Percentiles rank a stretch among this genome's conserved stretches.
phyloP scores from a whole-genome alignment of 2,797 vertebrate genomes.

The Enteromius argenteus region DNA sequence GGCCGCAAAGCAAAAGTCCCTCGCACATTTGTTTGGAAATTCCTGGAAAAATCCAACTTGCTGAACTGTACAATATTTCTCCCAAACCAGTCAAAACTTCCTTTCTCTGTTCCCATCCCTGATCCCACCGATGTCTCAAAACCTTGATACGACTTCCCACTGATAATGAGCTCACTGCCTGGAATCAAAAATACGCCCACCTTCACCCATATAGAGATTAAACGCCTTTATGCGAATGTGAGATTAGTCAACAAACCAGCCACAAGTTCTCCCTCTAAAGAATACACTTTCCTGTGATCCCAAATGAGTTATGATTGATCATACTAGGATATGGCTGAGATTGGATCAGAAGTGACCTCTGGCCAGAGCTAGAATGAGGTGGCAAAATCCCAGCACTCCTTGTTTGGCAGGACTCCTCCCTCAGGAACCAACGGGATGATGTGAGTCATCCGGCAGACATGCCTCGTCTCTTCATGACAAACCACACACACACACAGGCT shows the following conservation, averaged over 20 bases:
- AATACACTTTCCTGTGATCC: neutral
- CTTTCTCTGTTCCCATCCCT: conserved; percentile 5
- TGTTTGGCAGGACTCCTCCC: conserved; percentile 47
- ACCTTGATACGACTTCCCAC: conserved; percentile 69
- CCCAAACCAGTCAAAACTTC: conserved; percentile 41
- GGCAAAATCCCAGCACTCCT: conserved; percentile 31
- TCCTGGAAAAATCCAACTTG: neutral
- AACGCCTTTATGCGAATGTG: too few species aligned
- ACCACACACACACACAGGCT: conserved; percentile 34
- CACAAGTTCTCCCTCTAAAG: neutral
- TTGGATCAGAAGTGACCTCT: neutral
- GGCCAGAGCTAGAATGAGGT: conserved; percentile 23
- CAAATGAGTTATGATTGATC: neutral
- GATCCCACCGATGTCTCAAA: conserved; percentile 34
- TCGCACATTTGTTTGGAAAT: neutral
- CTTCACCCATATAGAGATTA: conserved; percentile 17
- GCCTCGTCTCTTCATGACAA: conserved; percentile 50
- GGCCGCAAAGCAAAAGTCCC: neutral
- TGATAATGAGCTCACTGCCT: conserved; percentile 58
- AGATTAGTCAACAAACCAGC: neutral
- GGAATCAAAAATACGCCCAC: conserved; percentile 67
- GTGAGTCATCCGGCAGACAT: conserved; percentile 74
- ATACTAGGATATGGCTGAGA: neutral
- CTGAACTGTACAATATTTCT: neutral
- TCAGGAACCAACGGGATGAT: conserved; percentile 44